phyloP scores from a whole-genome alignment of 2,113 vertebrate species.

The Butorides virescens region DNA sequence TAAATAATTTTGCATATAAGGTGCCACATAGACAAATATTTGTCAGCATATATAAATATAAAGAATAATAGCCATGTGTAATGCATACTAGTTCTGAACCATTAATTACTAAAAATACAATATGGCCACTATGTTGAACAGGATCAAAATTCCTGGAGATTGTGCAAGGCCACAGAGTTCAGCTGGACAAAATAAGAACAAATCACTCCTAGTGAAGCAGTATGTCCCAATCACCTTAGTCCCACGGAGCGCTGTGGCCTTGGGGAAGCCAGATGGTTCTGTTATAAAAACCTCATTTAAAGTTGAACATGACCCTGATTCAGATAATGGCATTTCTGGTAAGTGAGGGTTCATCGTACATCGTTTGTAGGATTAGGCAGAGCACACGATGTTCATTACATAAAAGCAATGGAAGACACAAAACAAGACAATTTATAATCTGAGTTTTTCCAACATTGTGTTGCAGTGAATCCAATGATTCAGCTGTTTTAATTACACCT shows the following conservation, averaged over 20 bases:
- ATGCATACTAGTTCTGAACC: neutral
- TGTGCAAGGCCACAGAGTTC: neutral
- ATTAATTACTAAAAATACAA: neutral
- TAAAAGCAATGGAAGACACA: neutral
- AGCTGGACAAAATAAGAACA: neutral
- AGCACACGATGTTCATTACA: neutral
- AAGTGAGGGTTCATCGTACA: neutral
- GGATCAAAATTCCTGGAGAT: neutral
- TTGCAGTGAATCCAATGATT: neutral
- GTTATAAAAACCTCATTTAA: neutral
- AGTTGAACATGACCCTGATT: neutral
- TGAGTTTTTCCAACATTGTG: neutral
- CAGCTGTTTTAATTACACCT: constrained; percentile 6
- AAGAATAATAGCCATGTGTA: neutral
- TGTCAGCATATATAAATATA: neutral
- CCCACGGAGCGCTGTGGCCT: neutral
- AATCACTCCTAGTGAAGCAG: neutral
- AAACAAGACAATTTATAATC: neutral
- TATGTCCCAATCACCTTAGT: constrained; percentile 16
- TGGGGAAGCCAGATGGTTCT: constrained; percentile 33
- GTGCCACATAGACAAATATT: neutral
- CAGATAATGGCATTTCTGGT: constrained; percentile 24
- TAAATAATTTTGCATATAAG: neutral
- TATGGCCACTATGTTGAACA: neutral
- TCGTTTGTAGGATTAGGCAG: neutral